Base-by-base conservation (phyloP, 2,888 invertebrate genomes). In the Apoda limacodes region DNA sequence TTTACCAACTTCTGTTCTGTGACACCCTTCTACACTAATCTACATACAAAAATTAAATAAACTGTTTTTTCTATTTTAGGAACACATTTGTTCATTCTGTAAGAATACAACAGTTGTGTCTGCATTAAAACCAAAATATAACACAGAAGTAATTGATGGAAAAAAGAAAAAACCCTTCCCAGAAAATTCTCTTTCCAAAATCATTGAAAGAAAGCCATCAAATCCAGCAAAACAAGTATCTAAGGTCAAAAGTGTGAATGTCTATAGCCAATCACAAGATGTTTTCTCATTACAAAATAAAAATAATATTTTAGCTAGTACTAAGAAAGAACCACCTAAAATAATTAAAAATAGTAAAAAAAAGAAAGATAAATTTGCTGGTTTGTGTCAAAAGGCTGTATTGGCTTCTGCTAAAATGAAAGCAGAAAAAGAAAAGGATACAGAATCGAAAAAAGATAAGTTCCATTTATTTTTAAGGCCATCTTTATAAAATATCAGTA, bases 281-380 rank as follows among this genome's bases (percentile, higher is more conserved):
- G 58, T 69, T 13, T 80, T 74, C 49, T 70, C 68, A 13, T 41
- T 78, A 22, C 53, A 55, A 19, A 71, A 70, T 44, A 57, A 67
- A 17, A 58, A 58, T 10, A 78, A 76, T 48, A 55, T 40, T 11
- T 24, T 76, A 4, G 27, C 45, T 10, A 55, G 41, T 35, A 26
- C 40, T 13, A 40, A 50, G 2, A 65, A 63, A 34, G 46, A 47
- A 23, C 32, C 48, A 24, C 44, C 56, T n/a, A 72, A 67, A 52
- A 45, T 63, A 13, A 68, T 74, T 30, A 72, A 68, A 34, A 78
- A 75, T 35, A 74, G 63, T 45, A 80, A 76, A 50, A 74, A 55
- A 50, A 76, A 59, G 45, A 80, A 76, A 37, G 75, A 74, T 25
- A 78, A 69, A 38, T 78, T 62, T 66, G 80, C 78, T 12, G 78